These are phyloP conservation scores for Enteromius fasciolatus DNA, from an alignment of 2,797 vertebrate genomes.

Conservation along the genomic window DNA sequence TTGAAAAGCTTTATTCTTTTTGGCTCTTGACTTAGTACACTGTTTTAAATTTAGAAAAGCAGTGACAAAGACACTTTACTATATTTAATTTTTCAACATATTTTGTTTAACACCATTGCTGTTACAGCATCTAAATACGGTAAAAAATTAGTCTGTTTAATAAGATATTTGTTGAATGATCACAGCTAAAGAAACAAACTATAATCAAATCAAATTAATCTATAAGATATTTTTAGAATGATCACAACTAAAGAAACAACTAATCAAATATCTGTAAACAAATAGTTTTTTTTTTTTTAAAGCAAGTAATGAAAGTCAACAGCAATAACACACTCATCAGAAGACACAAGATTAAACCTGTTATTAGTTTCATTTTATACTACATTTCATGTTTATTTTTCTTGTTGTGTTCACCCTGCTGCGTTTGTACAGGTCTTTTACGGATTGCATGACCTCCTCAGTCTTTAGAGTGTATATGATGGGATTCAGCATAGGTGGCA, in stretches of 20 bases:
- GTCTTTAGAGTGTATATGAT: slow-evolving; percentile 72
- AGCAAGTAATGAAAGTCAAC: neutral
- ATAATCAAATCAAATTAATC: too few relatives aligned
- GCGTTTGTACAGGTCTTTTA: slow-evolving; percentile 55
- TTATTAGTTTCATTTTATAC: neutral
- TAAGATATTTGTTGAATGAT: too few relatives aligned
- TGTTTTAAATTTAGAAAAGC: too few relatives aligned
- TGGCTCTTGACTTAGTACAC: too few relatives aligned
- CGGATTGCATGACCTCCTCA: slow-evolving; percentile 62
- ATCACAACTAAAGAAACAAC: neutral
- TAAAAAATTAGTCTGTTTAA: too few relatives aligned
- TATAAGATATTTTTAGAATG: neutral
- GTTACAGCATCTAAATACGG: too few relatives aligned
- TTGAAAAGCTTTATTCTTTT: too few relatives aligned
- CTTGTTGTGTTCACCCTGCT: neutral
- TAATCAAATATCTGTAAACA: neutral
- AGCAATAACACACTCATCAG: neutral
- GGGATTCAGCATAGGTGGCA: slow-evolving; percentile 72
- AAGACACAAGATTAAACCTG: neutral
- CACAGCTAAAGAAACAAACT: too few relatives aligned
- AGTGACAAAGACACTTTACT: too few relatives aligned
- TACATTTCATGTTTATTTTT: too few relatives aligned
- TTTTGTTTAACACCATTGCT: too few relatives aligned
- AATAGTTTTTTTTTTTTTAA: neutral
- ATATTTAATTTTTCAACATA: too few relatives aligned